These are phyloP conservation scores for Gavia stellata DNA, from an alignment of 2,113 vertebrate genomes.

Conservation along the genomic window DNA sequence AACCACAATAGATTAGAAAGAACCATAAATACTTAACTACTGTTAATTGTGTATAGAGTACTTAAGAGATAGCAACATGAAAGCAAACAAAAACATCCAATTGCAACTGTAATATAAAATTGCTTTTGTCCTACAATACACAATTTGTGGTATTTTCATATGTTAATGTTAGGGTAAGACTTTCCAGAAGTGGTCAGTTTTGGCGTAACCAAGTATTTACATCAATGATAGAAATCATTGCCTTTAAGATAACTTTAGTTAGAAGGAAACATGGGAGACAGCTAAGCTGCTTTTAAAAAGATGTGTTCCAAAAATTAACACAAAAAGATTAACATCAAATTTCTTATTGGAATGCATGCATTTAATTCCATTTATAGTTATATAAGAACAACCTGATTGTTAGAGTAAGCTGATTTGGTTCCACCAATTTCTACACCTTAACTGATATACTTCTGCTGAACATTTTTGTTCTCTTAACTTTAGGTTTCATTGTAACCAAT, in stretches of 20 bases:
- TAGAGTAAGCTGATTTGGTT: background rate
- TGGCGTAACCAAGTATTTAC: background rate
- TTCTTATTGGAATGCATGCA: background rate
- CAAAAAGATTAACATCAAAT: background rate
- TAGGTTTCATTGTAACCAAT: background rate
- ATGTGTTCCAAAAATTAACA: background rate
- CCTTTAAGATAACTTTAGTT: background rate
- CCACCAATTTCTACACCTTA: background rate
- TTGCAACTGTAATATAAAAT: background rate
- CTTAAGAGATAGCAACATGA: background rate
- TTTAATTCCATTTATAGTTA: background rate
- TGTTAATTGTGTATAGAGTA: background rate
- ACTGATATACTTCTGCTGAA: background rate
- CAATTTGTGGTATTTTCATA: background rate
- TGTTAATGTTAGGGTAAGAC: background rate
- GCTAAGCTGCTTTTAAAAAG: background rate
- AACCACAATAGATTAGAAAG: background rate
- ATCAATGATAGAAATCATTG: background rate
- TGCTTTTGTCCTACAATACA: background rate
- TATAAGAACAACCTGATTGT: background rate
- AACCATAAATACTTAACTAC: background rate
- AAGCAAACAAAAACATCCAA: background rate
- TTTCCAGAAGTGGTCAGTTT: background rate
- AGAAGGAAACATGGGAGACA: background rate
- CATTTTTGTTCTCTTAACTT: background rate